Evolutionary conservation across 2,113 vertebrate genomes (phyloP).

Genomic region (Pteropus alecto): DNA sequence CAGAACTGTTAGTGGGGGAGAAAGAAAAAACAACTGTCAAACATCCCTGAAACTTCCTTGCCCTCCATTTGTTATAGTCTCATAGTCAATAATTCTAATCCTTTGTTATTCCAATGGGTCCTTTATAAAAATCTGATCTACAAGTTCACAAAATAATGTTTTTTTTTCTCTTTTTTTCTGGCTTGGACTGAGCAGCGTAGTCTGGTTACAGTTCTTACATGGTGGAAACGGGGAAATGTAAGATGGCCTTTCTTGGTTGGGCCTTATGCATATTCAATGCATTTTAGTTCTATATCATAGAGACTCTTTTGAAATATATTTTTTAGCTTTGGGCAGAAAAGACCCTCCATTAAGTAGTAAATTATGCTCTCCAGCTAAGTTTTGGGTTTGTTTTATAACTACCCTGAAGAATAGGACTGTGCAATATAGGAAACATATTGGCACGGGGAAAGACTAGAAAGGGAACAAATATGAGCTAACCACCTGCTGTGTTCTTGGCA

Average conservation of each 20-base stretch:
- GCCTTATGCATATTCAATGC: background rate
- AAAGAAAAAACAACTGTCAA: background rate
- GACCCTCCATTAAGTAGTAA: background rate
- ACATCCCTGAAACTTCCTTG: background rate
- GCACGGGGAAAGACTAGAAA: background rate
- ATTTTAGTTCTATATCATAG: background rate
- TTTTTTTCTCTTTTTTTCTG: background rate
- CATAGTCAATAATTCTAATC: background rate
- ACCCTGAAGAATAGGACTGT: background rate
- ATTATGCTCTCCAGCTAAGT: background rate
- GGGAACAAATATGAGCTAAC: background rate
- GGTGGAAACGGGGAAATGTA: background rate
- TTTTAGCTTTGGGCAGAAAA: constrained; percentile 32
- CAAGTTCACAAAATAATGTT: background rate
- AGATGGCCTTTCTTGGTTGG: background rate
- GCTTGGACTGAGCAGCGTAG: background rate
- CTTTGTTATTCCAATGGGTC: background rate
- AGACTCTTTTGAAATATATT: background rate
- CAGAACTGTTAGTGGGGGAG: background rate
- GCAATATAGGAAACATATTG: background rate
- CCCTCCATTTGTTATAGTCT: background rate
- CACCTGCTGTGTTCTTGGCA: background rate
- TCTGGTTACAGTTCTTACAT: background rate
- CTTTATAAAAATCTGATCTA: background rate
- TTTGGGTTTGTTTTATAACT: background rate